Evolutionary conservation across 2,888 invertebrate genomes (phyloP), one percentile per base, ranked within the genome.

Genomic region (Heliconius ismenius): DNA sequence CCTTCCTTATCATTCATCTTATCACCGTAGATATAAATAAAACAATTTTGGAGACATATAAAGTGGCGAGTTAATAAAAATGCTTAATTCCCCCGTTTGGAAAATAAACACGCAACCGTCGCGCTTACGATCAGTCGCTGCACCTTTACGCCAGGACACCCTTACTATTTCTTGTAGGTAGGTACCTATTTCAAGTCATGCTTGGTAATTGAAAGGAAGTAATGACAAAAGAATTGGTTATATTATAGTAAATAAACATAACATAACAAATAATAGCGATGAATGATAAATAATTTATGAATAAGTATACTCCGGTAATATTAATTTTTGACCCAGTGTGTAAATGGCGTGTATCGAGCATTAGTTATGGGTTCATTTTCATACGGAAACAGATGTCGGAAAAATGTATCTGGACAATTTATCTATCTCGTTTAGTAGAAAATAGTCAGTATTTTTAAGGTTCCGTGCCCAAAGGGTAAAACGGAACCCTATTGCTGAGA

Each of bases 171-270:
- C 49, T 43, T 18, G 26, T 26, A n/a, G n/a, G 43, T 43, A 39
- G n/a, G 4, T 32, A 65, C 65, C 13, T 43, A 49, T 49, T 18
- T 18, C 18, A 43, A 18, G n/a, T 39, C 24, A 67, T 24, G 67
- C 39, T 67, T 13, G 9, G n/a, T 64, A 67, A 67, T 39, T 24
- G 67, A 43, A 67, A 39, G 39, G 24, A 26, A 24, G 7, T 24
- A 24, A 67, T 39, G 67, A 67, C 67, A 67, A 67, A 43, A 43
- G 43, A 67, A 67, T 67, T 67, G 67, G 39, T 43, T 43, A 43
- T 67, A 67, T 67, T 67, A 67, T 43, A 67, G 24, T 18, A 43
- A 67, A 67, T 43, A 24, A 43, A 67, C 65, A 24, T 64, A 64
- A 64, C 28, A 28, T 28, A 64, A 1, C n/a, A 65, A 36, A 67